Evolutionary conservation across 2,797 vertebrate species (phyloP).

Genomic region (Stomatorhinus walkeri): DNA sequence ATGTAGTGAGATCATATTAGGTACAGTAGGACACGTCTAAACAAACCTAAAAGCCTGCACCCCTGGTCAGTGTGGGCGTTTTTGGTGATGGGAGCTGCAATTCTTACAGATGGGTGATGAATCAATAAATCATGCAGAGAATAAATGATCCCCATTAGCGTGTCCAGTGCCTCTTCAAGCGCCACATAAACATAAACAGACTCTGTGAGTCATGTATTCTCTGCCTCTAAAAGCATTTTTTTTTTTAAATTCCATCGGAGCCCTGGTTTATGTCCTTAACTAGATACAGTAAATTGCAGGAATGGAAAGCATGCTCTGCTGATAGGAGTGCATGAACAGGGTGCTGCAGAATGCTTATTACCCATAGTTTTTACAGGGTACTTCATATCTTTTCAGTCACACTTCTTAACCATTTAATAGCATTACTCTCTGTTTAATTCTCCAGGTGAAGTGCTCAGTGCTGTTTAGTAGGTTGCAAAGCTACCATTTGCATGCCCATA

Average conservation of each 20-base stretch:
- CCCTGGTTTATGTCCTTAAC: neutral
- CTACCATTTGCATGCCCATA: neutral
- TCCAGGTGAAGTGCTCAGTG: neutral
- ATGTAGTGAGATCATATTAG: neutral
- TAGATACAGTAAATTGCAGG: neutral
- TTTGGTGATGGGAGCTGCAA: neutral
- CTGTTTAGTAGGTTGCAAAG: neutral
- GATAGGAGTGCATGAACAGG: neutral
- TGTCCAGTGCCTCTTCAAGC: slow-evolving; percentile 15
- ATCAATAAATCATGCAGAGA: slow-evolving; percentile 3
- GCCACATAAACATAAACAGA: slow-evolving; percentile 14
- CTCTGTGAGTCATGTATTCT: neutral
- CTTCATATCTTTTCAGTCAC: neutral
- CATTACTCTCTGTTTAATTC: neutral
- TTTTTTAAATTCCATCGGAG: neutral
- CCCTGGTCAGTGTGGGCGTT: neutral
- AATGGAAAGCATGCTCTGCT: neutral
- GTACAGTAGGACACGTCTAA: neutral
- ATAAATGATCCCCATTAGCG: slow-evolving; percentile 19
- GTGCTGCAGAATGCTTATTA: neutral
- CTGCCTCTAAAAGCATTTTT: neutral
- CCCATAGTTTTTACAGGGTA: neutral
- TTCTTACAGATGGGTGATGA: neutral
- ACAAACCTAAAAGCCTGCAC: neutral
- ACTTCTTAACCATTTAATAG: neutral